phyloP scores from a whole-genome alignment of 2,888 invertebrate genomes.

The Ferdinandea cuprea region DNA sequence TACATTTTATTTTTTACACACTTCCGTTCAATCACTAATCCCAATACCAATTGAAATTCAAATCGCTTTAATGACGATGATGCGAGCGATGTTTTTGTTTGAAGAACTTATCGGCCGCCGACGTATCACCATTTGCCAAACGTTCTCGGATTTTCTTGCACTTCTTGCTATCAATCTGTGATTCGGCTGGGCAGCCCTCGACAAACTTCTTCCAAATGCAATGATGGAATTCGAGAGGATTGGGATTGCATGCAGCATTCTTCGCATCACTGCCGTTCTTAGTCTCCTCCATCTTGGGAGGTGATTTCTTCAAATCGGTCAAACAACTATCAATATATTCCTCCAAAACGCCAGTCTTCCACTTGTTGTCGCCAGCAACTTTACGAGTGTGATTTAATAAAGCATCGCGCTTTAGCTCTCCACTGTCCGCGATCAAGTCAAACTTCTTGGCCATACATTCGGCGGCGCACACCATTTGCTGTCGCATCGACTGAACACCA shows the following conservation, averaged over 20 bases:
- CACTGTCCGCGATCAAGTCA: constrained; percentile 73
- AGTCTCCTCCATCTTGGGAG: background rate
- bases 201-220: constrained; percentile 76
- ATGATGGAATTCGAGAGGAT: constrained; percentile 74
- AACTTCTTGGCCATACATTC: constrained; percentile 76
- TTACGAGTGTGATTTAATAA: constrained; percentile 71
- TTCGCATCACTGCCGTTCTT: background rate
- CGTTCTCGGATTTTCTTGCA: constrained; percentile 76
- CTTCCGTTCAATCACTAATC: background rate
- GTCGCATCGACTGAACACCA: constrained; percentile 72
- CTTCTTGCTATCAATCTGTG: constrained; percentile 72
- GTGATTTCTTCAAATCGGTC: constrained; percentile 45
- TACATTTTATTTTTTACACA: background rate
- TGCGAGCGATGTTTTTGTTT: constrained; percentile 58
- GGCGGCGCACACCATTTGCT: constrained; percentile 75
- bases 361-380: constrained; percentile 60
- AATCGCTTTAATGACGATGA: constrained; percentile 7
- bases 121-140: constrained; percentile 64
- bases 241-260: constrained; percentile 67
- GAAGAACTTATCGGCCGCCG: constrained; percentile 63
- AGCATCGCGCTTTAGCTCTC: constrained; percentile 75
- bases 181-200: constrained; percentile 76
- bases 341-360: constrained; percentile 72
- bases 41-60: background rate
- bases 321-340: constrained; percentile 75